Base-by-base conservation (phyloP, 2,797 vertebrate species). In the Alcedo atthis region DNA sequence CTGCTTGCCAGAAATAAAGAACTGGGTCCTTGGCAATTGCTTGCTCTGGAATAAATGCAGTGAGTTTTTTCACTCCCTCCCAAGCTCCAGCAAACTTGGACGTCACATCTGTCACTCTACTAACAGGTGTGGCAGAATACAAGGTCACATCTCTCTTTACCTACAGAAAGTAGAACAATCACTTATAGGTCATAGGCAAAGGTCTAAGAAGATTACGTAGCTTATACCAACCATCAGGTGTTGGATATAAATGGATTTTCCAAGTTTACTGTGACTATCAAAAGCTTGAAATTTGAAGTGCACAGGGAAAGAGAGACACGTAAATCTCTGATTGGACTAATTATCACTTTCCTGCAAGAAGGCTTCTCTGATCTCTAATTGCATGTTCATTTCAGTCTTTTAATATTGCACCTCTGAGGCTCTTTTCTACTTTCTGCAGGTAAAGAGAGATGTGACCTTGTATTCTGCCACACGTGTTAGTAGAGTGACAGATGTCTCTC, bases 351-450 rank as follows among this genome's bases (percentile, higher is more conserved):
- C 61, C 78, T 76, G 35, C 69, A 37, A 70, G 78, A 89, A 88
- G n/a, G n/a, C 57, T 90, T 26, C 85, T 96, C 91, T 93, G 91
- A 95, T 96, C 85, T 93, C 81, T 93, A 92, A 95, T 92, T 92
- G 87, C 85, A 43, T 51, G 63, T 63, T 96, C 83, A 33, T 91
- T 81, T 90, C 57, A 77, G 74, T 57, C 70, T 79, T 92, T 86
- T 90, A 88, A 89, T 81, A 67, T 70, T 4, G 3, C 15, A 8
- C 80, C 85, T 80, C 37, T 45, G 42, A 93, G 66, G 45, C 7
- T 30, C 40, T 81, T 79, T 55, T 51, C 80, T 81, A 11, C 68
- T 87, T 88, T 58, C 70, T 76, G 68, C 70, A 89, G 89, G 80
- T 79, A 92, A 90, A 86, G 59, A 70, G 48, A 93, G 55, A 22